Evolutionary conservation across 2,888 invertebrate genomes (phyloP).

Genomic region (Cyclophora albipunctata): DNA sequence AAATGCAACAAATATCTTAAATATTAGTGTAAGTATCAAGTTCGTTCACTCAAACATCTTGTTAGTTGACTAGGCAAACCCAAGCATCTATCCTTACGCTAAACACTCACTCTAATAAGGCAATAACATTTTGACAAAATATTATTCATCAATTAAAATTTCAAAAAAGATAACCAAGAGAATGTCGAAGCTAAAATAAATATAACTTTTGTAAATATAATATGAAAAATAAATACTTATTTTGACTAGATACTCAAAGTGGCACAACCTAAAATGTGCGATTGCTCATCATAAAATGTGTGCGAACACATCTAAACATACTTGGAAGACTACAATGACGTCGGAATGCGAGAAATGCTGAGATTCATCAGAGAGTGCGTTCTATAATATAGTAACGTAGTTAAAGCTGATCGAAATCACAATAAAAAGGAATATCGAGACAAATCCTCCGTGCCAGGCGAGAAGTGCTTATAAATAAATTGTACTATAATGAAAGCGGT

Average conservation of each 20-base stretch:
- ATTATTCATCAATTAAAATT: constrained; percentile 15
- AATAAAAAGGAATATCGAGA: constrained; percentile 2
- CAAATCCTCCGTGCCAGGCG: constrained; percentile 34
- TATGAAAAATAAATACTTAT: constrained; percentile 14
- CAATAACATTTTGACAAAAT: constrained; percentile 27
- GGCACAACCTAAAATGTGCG: constrained; percentile 15
- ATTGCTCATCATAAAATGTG: constrained; percentile 11
- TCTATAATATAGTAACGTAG: neutral
- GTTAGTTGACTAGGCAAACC: constrained; percentile 33
- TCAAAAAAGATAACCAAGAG: constrained; percentile 1
- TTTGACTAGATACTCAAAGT: constrained; percentile 22
- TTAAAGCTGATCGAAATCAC: neutral
- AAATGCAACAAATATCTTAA: too few relatives aligned
- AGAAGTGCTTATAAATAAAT: constrained; percentile 40
- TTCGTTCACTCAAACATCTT: neutral
- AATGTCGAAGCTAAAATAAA: neutral
- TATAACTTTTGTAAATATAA: neutral
- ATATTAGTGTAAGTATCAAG: too few relatives aligned
- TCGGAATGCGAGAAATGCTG: neutral
- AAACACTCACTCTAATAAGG: constrained; percentile 52
- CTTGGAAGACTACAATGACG: neutral
- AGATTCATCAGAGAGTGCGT: neutral
- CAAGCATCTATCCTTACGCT: constrained; percentile 34
- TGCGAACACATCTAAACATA: constrained; percentile 6
- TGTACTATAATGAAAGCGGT: constrained; percentile 51